Evolutionary conservation across 2,797 vertebrate genomes (phyloP).

Genomic region (Pogonophryne albipinna): DNA sequence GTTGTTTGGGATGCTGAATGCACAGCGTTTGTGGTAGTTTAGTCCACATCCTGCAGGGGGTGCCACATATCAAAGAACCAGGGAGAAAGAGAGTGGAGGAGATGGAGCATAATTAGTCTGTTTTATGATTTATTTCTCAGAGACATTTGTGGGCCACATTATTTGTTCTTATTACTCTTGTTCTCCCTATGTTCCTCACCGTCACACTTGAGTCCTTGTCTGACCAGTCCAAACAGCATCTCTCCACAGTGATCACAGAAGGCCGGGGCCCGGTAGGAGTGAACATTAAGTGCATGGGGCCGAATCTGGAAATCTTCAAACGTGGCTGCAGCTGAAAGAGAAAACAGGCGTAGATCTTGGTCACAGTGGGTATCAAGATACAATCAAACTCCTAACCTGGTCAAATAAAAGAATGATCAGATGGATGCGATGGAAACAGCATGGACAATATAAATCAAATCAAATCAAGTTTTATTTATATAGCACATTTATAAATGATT

Average conservation of each 20-base stretch:
- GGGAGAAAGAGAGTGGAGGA: neutral
- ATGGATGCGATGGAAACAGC: constrained; percentile 16
- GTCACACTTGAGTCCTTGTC: constrained; percentile 94
- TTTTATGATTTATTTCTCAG: neutral
- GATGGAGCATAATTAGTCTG: constrained; percentile 2
- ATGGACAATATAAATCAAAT: too few relatives aligned
- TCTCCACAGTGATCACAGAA: constrained; percentile 97
- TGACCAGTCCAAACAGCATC: constrained; percentile 94
- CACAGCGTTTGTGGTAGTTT: constrained; percentile 95
- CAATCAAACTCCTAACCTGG: neutral
- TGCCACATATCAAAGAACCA: constrained; percentile 45
- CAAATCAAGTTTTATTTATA: too few relatives aligned
- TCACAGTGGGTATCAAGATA: constrained; percentile 23
- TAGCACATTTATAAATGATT: too few relatives aligned
- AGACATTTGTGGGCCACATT: neutral
- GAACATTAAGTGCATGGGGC: constrained; percentile 92
- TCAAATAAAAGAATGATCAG: constrained; percentile 1
- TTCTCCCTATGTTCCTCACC: constrained; percentile 81
- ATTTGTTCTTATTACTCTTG: constrained; percentile 3
- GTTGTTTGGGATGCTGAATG: constrained; percentile 96
- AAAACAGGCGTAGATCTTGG: constrained; percentile 23
- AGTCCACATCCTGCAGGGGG: constrained; percentile 90
- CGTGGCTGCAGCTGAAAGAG: constrained; percentile 87
- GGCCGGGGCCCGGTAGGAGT: constrained; percentile 93
- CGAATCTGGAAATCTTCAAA: constrained; percentile 95